A percentile compares a stretch with the other conserved stretches of the same genome.
Evolutionary conservation across 2,797 vertebrate genomes (phyloP).

Genomic region (Tauraco hartlaubi): DNA sequence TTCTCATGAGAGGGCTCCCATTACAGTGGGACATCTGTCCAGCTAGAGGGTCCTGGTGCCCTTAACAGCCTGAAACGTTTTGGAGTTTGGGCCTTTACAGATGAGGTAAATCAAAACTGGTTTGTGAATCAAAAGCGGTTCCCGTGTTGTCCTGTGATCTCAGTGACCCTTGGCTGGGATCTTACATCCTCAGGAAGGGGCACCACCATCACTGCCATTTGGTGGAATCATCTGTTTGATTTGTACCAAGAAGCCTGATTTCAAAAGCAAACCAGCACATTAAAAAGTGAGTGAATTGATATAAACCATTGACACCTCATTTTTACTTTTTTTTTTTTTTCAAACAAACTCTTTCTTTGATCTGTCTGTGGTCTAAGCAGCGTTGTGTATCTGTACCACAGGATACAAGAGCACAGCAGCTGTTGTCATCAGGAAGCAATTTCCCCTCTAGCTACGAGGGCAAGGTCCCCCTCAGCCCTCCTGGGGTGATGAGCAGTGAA

Average conservation of each 20-base stretch:
- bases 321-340: neutral
- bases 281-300: neutral
- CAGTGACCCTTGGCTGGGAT: neutral
- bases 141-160: neutral
- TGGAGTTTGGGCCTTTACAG: neutral
- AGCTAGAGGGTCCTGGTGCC: neutral
- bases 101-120: slow-evolving; percentile 17
- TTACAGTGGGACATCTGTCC: neutral
- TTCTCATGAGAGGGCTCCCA: neutral
- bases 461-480: neutral
- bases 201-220: neutral
- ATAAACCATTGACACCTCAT: neutral
- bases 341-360: neutral
- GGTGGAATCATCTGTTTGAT: neutral
- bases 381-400: neutral
- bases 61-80: neutral
- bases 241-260: neutral
- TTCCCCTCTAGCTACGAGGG: neutral
- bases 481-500: neutral
- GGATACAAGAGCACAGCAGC: neutral
- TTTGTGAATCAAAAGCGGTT: neutral
- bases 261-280: neutral
- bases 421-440: neutral
- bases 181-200: neutral
- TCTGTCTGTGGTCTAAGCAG: neutral